These are phyloP conservation scores for Telmatochromis sp. DNA, from an alignment of 2,113 vertebrate species.

Conservation along the genomic window DNA sequence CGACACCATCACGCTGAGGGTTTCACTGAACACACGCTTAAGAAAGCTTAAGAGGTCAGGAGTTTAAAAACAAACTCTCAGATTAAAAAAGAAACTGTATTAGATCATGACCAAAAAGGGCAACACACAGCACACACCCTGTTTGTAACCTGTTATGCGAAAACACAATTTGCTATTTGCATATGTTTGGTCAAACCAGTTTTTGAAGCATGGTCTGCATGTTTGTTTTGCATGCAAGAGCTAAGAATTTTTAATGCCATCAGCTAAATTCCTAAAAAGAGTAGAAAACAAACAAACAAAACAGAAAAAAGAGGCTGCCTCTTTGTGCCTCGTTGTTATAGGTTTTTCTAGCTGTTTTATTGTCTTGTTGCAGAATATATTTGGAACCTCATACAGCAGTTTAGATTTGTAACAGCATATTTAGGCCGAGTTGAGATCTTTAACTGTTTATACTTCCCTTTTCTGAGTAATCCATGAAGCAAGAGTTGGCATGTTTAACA, in stretches of 20 bases:
- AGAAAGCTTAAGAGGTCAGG: neutral
- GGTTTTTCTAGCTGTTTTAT: neutral
- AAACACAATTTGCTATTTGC: neutral
- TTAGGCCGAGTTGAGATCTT: neutral
- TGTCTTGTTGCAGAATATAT: neutral
- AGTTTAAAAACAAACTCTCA: neutral
- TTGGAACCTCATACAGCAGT: neutral
- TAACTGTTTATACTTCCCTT: neutral
- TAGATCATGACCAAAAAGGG: neutral
- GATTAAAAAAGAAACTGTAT: neutral
- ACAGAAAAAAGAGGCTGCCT: neutral
- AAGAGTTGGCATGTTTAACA: neutral
- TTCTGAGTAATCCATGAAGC: neutral
- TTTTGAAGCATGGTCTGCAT: neutral
- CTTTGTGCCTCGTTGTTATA: neutral
- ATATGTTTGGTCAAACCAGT: slow-evolving; percentile 5
- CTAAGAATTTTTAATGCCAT: neutral
- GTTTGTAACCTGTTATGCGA: neutral
- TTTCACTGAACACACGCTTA: neutral
- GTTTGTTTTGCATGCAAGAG: neutral
- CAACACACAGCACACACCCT: slow-evolving; percentile 4
- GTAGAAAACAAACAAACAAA: neutral
- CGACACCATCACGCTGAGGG: neutral
- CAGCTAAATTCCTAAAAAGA: neutral
- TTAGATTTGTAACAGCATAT: neutral